Base-by-base conservation (phyloP, 2,888 invertebrate genomes). In the Torymus aiolomorphi region DNA sequence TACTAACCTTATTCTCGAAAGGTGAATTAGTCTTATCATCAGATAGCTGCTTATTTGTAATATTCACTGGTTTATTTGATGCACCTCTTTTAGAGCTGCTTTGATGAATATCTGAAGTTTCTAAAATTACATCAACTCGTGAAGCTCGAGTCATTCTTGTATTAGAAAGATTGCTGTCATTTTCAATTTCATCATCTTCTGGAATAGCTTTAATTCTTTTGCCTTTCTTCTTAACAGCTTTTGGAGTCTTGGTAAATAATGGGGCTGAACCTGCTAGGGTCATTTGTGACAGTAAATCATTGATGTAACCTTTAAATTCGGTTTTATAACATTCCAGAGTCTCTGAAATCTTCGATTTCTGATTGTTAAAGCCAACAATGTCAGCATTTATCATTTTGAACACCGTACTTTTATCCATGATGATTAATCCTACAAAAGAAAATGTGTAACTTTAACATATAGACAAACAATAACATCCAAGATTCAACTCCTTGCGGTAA, bases 211-310 rank as follows among this genome's bases (percentile, higher is more conserved):
- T 86, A 3, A 89, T 89, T 65, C 85, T 86, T 59, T 85, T 85
- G 0, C 77, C 0, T 16, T 72, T 82, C 18, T 86, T 88, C 16
- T 82, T 86, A 1, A 75, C 8, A 14, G 83, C 59, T 78, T 87
- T 89, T 3, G 89, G 89, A 1, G 89, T 89, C 71, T 89, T 89
- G 0, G 85, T 81, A 12, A 89, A 76, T n/a, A 89, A 63, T 12
- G 87, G 86, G 0, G 82, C 85, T 4, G 85, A 82, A 1, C 73
- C 42, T 8, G 0, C 57, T 18, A 83, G 65, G 0, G 83, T 84
- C 76, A 88, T 85, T 82, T 89, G 88, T 4, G 80, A 56, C 1
- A 85, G 18, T 18, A 89, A 69, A 5, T 67, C 63, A 2, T 76
- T 57, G 0, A 88, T 74, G 65, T 83, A 86, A 14, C 84, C 79